Evolutionary conservation across 2,888 invertebrate species (phyloP), one percentile per base, ranked within the genome.

Genomic region (Dynastes tityus): DNA sequence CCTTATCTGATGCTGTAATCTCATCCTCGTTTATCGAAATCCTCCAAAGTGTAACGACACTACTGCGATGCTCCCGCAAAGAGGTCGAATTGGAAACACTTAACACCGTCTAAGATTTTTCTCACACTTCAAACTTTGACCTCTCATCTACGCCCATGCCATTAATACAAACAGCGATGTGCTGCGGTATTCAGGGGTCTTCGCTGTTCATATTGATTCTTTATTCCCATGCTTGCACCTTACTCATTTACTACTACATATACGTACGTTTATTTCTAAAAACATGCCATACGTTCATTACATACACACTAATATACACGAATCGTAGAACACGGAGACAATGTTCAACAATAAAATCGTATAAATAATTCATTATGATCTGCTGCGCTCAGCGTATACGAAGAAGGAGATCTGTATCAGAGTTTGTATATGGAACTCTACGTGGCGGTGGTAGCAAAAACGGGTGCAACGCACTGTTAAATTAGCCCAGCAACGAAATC

Each of bases 401-500:
- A 22, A 32, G 32, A 55, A 71, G 73, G 45, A 74, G 73, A 74
- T 74, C 73, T 61, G 49, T 74, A 74, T 74, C 73, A 49, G 58
- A 13, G 8, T 74, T 32, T 49, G 61, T 61, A 29, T 61, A 74
- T 74, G 45, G 63, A 27, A 58, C 22, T 53, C 45, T 45, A 45
- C 45, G 55, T 45, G 22, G 73, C 58, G 40, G 61, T 74, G 55
- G 61, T 55, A 55, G 70, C 64, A 76, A 61, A 80, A 80, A 78
- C 81, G 80, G 74, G 80, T 82, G 79, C 81, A 76, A 79, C 81
- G 79, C 78, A 81, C 78, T 78, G 76, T 76, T 79, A 68, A 79
- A 76, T 79, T 65, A 71, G 65, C 53, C 65, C 64, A 65, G 58
- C 65, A 78, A 73, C 74, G 78, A 73, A 78, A 78, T 73, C 73